Evolutionary conservation across 2,888 invertebrate species (phyloP).

Genomic region (Linnaemya vulpina): DNA sequence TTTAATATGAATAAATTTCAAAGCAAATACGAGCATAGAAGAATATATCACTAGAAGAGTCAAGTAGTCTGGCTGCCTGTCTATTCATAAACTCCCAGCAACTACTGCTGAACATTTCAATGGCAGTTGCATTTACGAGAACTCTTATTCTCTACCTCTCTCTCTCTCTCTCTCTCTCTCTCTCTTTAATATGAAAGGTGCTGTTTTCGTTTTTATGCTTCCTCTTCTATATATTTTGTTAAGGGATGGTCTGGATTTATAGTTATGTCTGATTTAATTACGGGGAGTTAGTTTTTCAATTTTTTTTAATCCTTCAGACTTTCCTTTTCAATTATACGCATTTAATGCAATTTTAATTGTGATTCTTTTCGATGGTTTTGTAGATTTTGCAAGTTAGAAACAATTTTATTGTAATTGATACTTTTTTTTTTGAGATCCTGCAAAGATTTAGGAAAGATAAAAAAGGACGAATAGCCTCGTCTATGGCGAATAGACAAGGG

Average conservation of each 20-base stretch:
- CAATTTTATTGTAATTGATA: constrained; percentile 45
- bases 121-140: constrained; percentile 38
- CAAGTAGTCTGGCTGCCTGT: constrained; percentile 56
- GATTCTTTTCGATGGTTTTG: constrained; percentile 25
- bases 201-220: neutral
- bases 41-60: constrained; percentile 42
- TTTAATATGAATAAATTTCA: constrained; percentile 20
- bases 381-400: constrained; percentile 25
- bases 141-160: neutral
- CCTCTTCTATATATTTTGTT: too few species aligned
- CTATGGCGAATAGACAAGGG: too few species aligned
- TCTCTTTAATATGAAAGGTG: neutral
- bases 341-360: constrained; percentile 55
- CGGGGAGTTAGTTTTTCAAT: constrained; percentile 19
- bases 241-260: constrained; percentile 11
- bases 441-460: constrained; percentile 21
- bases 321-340: neutral
- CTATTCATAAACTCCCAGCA: constrained; percentile 10
- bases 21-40: neutral
- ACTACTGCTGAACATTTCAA: constrained; percentile 55
- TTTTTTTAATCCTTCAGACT: neutral
- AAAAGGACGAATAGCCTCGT: neutral
- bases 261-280: constrained; percentile 49
- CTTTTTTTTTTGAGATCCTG: constrained; percentile 1
- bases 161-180: neutral